Conservation (phyloP, 2,888 invertebrate genomes). For the Mythimna lalbum region DNA sequence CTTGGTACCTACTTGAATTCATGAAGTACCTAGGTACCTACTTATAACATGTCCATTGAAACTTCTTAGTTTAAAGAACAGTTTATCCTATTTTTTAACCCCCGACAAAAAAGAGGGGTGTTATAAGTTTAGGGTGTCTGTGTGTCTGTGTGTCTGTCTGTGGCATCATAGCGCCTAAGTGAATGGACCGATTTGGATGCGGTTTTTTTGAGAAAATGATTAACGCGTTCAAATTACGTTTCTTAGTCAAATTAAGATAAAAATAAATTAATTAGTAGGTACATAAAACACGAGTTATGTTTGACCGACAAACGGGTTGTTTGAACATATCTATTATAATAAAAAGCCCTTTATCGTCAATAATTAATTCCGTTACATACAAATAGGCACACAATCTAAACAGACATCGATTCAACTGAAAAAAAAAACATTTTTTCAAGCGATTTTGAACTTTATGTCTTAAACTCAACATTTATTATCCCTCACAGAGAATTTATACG, state of each 20-base stretch:
- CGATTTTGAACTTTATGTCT: conserved; percentile 49
- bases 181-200: no score
- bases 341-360: conserved; percentile 26
- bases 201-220: no score
- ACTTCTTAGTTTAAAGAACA: no score
- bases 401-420: conserved; percentile 8
- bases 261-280: not conserved
- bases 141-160: no score
- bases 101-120: no score
- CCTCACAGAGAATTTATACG: conserved; percentile 30
- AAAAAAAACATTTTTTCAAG: conserved; percentile 9
- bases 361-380: conserved; percentile 35
- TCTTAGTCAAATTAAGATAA: not conserved
- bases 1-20: no score
- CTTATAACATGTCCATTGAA: no score
- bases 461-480: conserved; percentile 41
- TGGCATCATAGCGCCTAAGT: no score
- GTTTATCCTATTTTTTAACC: no score
- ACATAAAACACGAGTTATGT: not conserved
- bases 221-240: no score
- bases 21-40: no score
- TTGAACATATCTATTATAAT: conserved; percentile 11
- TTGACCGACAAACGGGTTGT: not conserved
- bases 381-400: conserved; percentile 3
- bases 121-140: no score